Conservation (phyloP, 2,888 invertebrate genomes). For the Apantesis nais region DNA sequence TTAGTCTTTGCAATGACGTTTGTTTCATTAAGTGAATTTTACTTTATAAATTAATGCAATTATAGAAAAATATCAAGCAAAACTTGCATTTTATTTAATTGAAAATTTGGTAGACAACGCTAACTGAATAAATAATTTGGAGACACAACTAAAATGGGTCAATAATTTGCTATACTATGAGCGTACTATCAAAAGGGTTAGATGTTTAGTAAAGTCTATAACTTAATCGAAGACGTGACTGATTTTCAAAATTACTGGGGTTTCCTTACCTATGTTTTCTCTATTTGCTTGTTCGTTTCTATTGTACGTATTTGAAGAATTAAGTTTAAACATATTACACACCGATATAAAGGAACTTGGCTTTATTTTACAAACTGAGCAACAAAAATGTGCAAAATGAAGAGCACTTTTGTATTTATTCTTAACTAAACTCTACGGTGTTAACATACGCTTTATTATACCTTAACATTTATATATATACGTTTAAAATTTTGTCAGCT, state of each 20-base stretch:
- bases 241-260: slow-evolving; percentile 29
- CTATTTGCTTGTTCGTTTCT: background rate
- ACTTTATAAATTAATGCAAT: background rate
- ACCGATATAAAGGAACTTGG: background rate
- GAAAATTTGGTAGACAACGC: background rate
- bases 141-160: slow-evolving; percentile 11
- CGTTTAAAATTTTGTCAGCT: too few species aligned
- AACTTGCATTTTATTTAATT: background rate
- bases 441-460: too few species aligned
- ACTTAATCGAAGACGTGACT: slow-evolving; percentile 39
- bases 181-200: slow-evolving; percentile 30
- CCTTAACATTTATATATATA: too few species aligned
- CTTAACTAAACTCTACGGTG: too few species aligned
- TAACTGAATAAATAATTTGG: slow-evolving; percentile 1
- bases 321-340: background rate
- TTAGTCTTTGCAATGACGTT: background rate
- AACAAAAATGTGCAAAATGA: background rate
- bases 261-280: background rate
- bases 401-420: background rate
- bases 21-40: background rate
- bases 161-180: slow-evolving; percentile 23
- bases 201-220: slow-evolving; percentile 23
- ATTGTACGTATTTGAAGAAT: background rate
- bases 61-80: background rate
- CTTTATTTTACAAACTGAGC: background rate